A percentile compares a stretch with the other conserved stretches of the same genome.
Conservation (phyloP, 2,888 invertebrate genomes). For the Plebejus argus region DNA sequence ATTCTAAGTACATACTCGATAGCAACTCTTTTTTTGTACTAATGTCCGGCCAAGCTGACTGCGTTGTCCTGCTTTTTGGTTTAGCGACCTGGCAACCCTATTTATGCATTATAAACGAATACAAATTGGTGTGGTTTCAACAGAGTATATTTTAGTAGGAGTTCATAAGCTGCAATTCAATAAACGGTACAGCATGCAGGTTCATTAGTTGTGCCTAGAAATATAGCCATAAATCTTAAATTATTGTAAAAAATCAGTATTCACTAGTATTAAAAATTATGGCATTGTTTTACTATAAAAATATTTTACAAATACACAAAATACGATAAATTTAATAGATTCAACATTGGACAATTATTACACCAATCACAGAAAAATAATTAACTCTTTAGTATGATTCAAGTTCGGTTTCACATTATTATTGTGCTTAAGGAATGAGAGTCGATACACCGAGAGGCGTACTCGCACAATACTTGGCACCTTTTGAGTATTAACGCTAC, state of each 20-base stretch:
- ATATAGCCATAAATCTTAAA: constrained; percentile 18
- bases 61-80: too few species aligned
- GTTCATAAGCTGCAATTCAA: not conserved
- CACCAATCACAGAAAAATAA: constrained; percentile 49
- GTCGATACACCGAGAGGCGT: constrained; percentile 52
- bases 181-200: constrained; percentile 9
- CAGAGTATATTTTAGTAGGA: constrained; percentile 31
- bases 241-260: constrained; percentile 27
- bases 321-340: constrained; percentile 58
- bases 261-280: constrained; percentile 34
- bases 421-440: constrained; percentile 74
- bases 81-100: too few species aligned
- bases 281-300: constrained; percentile 46
- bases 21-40: too few species aligned
- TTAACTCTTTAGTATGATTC: constrained; percentile 47
- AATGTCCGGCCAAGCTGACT: too few species aligned
- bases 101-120: constrained; percentile 35
- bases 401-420: constrained; percentile 60
- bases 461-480: constrained; percentile 64
- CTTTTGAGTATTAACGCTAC: constrained; percentile 75
- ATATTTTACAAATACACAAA: constrained; percentile 55
- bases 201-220: constrained; percentile 11
- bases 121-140: constrained; percentile 34
- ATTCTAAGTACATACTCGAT: too few species aligned
- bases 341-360: constrained; percentile 54